These are phyloP conservation scores for Pomacea maculata DNA, from an alignment of 1,140 invertebrate species.

Conservation along the genomic window DNA sequence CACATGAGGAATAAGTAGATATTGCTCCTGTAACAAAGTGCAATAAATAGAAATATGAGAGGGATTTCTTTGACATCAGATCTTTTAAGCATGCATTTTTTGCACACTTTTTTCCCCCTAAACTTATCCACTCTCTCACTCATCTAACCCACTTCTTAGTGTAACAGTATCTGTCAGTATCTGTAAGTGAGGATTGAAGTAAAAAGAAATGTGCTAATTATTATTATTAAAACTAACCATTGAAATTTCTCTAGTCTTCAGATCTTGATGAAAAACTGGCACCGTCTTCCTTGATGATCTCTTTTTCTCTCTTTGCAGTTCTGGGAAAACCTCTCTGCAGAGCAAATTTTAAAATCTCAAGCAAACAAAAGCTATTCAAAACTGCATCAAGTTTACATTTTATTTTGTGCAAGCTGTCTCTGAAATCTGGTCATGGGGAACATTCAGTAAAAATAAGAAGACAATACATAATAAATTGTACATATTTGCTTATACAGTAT, in stretches of 20 bases:
- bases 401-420: no score
- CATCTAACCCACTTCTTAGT: no score
- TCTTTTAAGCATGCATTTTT: not conserved
- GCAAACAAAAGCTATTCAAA: not conserved
- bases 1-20: conserved; percentile 35
- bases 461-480: no score
- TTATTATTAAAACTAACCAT: conserved; percentile 23
- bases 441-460: no score
- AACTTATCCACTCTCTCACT: not conserved
- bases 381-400: not conserved
- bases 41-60: not conserved
- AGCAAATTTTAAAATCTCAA: not conserved
- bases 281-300: conserved; percentile 37
- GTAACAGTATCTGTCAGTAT: not conserved
- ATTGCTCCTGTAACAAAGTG: conserved; percentile 35
- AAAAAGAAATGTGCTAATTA: not conserved
- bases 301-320: conserved; percentile 38
- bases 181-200: not conserved
- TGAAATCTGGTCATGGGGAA: no score
- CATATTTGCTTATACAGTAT: no score
- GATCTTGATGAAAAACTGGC: conserved; percentile 48
- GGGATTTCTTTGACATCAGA: not conserved
- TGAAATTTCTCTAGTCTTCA: conserved; percentile 34
- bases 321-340: conserved; percentile 40
- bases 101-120: not conserved